phyloP scores from a whole-genome alignment of 2,797 vertebrate species.

The Aeoliscus strigatus region DNA sequence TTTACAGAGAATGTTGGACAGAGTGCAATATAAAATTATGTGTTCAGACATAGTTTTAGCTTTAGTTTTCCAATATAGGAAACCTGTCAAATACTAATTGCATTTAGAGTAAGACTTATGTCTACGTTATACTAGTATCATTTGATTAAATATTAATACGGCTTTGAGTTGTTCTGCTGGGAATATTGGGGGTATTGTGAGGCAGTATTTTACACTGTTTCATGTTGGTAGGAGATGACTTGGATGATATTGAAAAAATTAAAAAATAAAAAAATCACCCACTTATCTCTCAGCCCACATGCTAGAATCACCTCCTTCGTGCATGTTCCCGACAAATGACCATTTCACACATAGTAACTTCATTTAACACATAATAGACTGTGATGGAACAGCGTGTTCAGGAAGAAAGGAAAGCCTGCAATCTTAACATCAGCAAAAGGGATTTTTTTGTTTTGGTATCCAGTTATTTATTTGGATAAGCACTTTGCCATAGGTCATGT shows the following conservation, averaged over 20 bases:
- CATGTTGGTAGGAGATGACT: constrained; percentile 15
- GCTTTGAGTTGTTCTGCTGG: too few relatives aligned
- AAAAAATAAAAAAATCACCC: constrained; percentile 36
- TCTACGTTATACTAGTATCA: too few relatives aligned
- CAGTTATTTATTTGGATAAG: constrained; percentile 20
- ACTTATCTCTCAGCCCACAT: constrained; percentile 38
- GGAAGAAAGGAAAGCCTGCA: constrained; percentile 10
- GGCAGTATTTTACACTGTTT: too few relatives aligned
- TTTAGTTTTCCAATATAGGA: too few relatives aligned
- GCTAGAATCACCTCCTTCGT: constrained; percentile 58
- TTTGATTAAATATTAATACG: too few relatives aligned
- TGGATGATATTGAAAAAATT: constrained; percentile 28
- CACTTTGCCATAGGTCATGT: constrained; percentile 7
- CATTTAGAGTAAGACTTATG: too few relatives aligned
- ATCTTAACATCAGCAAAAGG: constrained; percentile 23
- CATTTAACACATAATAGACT: constrained; percentile 42
- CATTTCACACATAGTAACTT: constrained; percentile 38
- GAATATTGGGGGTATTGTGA: too few relatives aligned
- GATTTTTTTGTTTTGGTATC: neutral
- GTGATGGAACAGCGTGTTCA: constrained; percentile 28
- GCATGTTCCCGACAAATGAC: constrained; percentile 57
- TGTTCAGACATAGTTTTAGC: too few relatives aligned
- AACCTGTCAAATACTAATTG: too few relatives aligned
- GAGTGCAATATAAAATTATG: too few relatives aligned
- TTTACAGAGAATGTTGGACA: too few relatives aligned